Evolutionary conservation across 2,888 invertebrate genomes (phyloP).

Genomic region (Galerucella pusilla): DNA sequence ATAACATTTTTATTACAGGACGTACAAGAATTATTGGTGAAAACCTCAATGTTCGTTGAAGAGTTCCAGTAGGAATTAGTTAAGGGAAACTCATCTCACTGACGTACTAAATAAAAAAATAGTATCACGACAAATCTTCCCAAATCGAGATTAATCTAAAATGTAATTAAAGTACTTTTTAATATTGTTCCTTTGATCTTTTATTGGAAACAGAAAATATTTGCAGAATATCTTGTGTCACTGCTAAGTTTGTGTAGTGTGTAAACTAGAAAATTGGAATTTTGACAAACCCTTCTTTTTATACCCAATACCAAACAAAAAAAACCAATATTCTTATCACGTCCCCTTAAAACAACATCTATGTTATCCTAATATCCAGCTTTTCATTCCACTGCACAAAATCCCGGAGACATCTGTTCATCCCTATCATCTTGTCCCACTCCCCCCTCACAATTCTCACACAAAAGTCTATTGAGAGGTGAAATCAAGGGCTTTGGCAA

Average conservation of each 20-base stretch:
- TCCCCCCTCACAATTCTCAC: conserved; percentile 27
- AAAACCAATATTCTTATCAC: conserved; percentile 29
- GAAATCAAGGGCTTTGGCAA: conserved; percentile 48
- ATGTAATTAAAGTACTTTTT: no score
- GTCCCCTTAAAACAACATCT: conserved; percentile 48
- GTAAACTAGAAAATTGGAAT: neutral
- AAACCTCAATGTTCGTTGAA: no score
- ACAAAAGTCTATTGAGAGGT: conserved; percentile 37
- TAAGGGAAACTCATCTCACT: no score
- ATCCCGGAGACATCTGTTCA: conserved; percentile 30
- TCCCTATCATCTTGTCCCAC: conserved; percentile 29
- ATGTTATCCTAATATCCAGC: conserved; percentile 37
- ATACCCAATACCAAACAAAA: conserved; percentile 4
- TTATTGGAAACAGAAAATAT: no score
- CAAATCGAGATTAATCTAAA: no score
- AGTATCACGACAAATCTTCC: no score
- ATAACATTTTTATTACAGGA: no score
- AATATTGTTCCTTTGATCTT: no score
- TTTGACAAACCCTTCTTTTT: conserved; percentile 2
- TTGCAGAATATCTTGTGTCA: neutral
- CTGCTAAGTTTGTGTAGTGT: neutral
- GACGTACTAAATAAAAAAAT: no score
- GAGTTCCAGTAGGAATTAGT: no score
- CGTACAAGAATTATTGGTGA: no score
- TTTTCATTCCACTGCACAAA: conserved; percentile 26